Percentiles rank a stretch among this genome's conserved stretches.
Evolutionary conservation across 2,797 vertebrate genomes (phyloP).

Genomic region (Psittacula echo): DNA sequence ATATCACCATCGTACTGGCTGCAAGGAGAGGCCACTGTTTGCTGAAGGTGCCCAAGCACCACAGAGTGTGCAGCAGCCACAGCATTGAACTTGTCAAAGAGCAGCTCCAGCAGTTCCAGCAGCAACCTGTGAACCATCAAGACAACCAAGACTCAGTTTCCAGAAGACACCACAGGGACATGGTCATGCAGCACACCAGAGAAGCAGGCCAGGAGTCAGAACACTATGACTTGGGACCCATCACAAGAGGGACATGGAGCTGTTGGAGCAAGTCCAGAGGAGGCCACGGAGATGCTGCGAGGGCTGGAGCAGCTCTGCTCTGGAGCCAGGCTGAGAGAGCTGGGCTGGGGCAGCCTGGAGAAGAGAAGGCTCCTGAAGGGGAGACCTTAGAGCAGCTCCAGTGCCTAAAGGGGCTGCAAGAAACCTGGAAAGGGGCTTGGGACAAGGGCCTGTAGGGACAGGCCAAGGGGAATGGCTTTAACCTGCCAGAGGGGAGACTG

Average conservation of each 20-base stretch:
- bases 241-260: not conserved
- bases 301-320: not conserved
- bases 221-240: not conserved
- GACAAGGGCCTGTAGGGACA: too few relatives aligned
- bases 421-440: too few relatives aligned
- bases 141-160: not conserved
- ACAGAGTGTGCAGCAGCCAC: conserved; percentile 92
- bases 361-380: too few relatives aligned
- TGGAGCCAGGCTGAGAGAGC: not conserved
- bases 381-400: too few relatives aligned
- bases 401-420: too few relatives aligned
- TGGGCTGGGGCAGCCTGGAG: too few relatives aligned
- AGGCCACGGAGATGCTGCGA: rapidly evolving
- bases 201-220: not conserved
- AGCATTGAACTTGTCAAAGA: conserved; percentile 97
- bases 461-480: too few relatives aligned
- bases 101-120: conserved; percentile 92
- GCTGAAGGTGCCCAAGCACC: conserved; percentile 90
- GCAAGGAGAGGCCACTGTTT: conserved; percentile 80
- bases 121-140: conserved; percentile 82
- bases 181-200: rapidly evolving
- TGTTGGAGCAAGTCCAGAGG: not conserved
- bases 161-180: not conserved
- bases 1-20: conserved; percentile 85
- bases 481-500: too few relatives aligned